These are phyloP conservation scores for Erythrocercus mccallii DNA, from an alignment of 2,113 vertebrate genomes.

Conservation along the genomic window DNA sequence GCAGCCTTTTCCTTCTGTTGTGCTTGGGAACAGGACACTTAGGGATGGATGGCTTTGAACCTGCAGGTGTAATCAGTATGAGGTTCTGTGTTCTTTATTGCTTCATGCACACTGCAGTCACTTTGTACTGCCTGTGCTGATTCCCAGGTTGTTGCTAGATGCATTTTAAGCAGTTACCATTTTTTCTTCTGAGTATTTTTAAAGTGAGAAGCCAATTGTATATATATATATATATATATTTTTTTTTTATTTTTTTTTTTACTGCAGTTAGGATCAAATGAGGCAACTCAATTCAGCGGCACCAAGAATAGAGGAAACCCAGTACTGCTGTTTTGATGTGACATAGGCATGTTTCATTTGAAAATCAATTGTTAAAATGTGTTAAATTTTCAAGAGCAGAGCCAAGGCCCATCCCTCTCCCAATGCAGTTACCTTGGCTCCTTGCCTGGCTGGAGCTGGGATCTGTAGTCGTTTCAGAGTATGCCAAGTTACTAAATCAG, in stretches of 20 bases:
- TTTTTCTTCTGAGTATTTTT: neutral
- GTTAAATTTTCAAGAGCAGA: neutral
- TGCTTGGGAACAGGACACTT: neutral
- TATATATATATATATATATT: no score
- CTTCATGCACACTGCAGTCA: neutral
- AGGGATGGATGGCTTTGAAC: neutral
- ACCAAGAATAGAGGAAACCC: neutral
- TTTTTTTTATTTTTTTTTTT: neutral
- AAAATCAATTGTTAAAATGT: constrained; percentile 6
- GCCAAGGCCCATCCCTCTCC: neutral
- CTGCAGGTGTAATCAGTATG: neutral
- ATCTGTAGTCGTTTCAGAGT: constrained; percentile 10
- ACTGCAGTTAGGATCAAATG: neutral
- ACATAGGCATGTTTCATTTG: neutral
- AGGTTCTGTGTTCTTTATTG: neutral
- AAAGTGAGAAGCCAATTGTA: neutral
- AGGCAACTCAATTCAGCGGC: neutral
- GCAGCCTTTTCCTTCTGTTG: neutral
- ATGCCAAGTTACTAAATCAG: neutral
- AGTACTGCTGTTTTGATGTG: neutral
- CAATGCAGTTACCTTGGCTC: neutral
- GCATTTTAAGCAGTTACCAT: neutral
- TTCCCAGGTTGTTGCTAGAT: neutral
- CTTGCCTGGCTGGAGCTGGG: neutral
- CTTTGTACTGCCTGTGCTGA: neutral